Percentiles rank a stretch among this genome's conserved stretches.
Evolutionary conservation across 2,888 invertebrate genomes (phyloP).

Genomic region (Noctua janthe): DNA sequence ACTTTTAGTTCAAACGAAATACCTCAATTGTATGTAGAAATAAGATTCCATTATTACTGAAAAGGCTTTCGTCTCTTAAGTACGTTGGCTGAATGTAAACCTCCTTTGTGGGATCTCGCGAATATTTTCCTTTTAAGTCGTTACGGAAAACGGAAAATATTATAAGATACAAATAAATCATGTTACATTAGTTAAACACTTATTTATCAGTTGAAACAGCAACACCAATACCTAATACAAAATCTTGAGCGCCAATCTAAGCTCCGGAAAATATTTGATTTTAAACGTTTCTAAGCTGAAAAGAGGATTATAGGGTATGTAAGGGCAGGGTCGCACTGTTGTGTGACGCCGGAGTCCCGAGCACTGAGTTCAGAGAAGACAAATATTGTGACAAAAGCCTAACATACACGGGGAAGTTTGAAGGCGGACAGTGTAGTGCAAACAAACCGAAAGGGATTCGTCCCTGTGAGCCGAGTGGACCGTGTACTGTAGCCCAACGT

Average conservation of each 20-base stretch:
- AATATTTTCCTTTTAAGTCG: slow-evolving; percentile 28
- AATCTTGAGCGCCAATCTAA: slow-evolving; percentile 45
- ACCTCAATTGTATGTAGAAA: slow-evolving; percentile 15
- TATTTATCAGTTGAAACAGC: slow-evolving; percentile 34
- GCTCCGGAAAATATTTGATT: slow-evolving; percentile 66
- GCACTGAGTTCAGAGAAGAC: slow-evolving; percentile 78
- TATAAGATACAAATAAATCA: background rate
- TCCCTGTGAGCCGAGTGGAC: slow-evolving; percentile 56
- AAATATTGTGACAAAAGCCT: slow-evolving; percentile 86
- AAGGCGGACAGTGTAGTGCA: slow-evolving; percentile 74
- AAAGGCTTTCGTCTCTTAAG: slow-evolving; percentile 17
- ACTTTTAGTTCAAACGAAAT: slow-evolving; percentile 35
- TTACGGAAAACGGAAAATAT: slow-evolving; percentile 8
- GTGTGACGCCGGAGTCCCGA: slow-evolving; percentile 71
- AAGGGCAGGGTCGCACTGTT: slow-evolving; percentile 71
- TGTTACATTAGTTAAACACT: background rate
- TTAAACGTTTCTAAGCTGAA: slow-evolving; percentile 70
- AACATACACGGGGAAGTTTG: slow-evolving; percentile 78
- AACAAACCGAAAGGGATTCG: slow-evolving; percentile 71
- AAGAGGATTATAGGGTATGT: slow-evolving; percentile 74
- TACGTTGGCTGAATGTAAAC: slow-evolving; percentile 25
- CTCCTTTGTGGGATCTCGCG: slow-evolving; percentile 28
- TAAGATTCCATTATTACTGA: slow-evolving; percentile 22
- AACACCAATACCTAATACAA: slow-evolving; percentile 33
- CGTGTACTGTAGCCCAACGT: slow-evolving; percentile 32